These are phyloP conservation scores for Cancer borealis DNA, from an alignment of 2,888 invertebrate species.

Conservation along the genomic window DNA sequence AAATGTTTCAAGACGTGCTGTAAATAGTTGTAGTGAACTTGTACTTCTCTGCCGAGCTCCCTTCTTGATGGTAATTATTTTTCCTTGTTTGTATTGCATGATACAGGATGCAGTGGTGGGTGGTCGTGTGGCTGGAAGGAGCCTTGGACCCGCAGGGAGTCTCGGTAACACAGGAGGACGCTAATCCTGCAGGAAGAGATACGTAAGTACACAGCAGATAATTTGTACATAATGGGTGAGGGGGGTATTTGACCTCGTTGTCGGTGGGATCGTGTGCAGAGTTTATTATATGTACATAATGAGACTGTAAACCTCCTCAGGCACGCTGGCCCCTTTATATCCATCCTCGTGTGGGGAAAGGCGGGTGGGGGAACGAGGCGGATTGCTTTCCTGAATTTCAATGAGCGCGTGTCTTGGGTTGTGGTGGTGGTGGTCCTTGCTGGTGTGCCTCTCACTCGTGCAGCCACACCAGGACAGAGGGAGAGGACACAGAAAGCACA, in stretches of 20 bases:
- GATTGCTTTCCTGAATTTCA: slow-evolving; percentile 38
- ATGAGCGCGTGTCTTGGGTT: background rate
- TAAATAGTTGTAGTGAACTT: background rate
- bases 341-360: background rate
- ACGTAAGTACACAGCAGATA: slow-evolving; percentile 4
- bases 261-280: background rate
- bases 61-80: background rate
- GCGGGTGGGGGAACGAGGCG: background rate
- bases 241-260: background rate
- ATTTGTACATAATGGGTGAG: background rate
- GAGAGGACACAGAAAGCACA: background rate
- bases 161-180: background rate
- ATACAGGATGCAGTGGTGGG: background rate
- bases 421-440: slow-evolving; percentile 1
- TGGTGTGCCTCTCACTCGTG: background rate
- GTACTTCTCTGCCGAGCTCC: background rate
- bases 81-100: background rate
- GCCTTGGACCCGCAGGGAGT: background rate
- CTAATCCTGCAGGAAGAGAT: background rate
- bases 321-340: background rate
- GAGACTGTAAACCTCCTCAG: slow-evolving; percentile 7
- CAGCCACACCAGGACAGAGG: background rate
- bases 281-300: background rate
- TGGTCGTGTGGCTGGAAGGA: background rate
- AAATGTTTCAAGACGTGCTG: background rate